Percentiles rank a stretch among this genome's conserved stretches.
Conservation (phyloP, 1,140 invertebrate species). For the Zeugodacus cucurbitae region DNA sequence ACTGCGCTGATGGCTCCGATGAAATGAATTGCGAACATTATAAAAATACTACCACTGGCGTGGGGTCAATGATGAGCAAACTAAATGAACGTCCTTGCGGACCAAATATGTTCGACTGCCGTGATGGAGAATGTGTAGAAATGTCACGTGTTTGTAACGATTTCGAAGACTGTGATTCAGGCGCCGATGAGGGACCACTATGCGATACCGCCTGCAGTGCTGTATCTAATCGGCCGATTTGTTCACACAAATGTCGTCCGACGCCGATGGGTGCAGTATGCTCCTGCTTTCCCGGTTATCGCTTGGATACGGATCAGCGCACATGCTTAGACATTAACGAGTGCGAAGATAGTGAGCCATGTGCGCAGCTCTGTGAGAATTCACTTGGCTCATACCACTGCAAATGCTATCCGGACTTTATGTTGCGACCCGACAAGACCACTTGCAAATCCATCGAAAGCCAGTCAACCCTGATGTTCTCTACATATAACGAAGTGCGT, state of each 20-base stretch:
- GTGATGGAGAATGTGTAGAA: constrained; percentile 70
- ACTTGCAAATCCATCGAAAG: constrained; percentile 77
- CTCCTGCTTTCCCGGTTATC: constrained; percentile 80
- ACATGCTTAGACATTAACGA: constrained; percentile 77
- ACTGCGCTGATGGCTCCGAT: constrained; percentile 75
- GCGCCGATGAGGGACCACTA: constrained; percentile 56
- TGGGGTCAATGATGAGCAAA: neutral
- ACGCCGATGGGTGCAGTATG: constrained; percentile 70
- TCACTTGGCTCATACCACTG: constrained; percentile 78
- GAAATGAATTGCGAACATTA: constrained; percentile 71
- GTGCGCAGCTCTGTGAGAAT: constrained; percentile 84
- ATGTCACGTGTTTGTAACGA: constrained; percentile 71
- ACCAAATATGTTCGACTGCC: constrained; percentile 63
- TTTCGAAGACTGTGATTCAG: constrained; percentile 71
- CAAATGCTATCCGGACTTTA: constrained; percentile 75
- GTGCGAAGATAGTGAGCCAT: constrained; percentile 74
- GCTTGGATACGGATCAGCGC: constrained; percentile 68
- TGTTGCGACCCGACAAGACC: constrained; percentile 71
- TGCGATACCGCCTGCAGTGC: constrained; percentile 53
- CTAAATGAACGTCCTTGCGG: constrained; percentile 47
- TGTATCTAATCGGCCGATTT: constrained; percentile 51
- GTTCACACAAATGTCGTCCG: constrained; percentile 68
- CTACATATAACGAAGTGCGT: constrained; percentile 68
- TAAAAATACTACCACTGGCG: constrained; percentile 13
- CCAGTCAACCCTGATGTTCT: constrained; percentile 68